Conservation (phyloP, 2,888 invertebrate species). For the Syrphus vitripennis region DNA sequence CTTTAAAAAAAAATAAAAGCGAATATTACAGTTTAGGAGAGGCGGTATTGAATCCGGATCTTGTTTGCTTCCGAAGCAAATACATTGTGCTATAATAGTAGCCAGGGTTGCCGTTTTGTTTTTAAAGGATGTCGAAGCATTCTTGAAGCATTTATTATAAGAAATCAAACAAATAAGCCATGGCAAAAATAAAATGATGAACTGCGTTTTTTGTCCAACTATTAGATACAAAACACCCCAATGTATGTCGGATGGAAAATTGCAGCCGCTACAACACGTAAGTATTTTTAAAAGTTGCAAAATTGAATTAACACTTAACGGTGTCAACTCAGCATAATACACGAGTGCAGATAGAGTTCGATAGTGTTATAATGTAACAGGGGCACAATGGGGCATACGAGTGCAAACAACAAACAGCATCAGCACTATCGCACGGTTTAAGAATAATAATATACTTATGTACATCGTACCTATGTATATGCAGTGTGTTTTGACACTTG, state of each 20-base stretch:
- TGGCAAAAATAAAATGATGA: too few relatives aligned
- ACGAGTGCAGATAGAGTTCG: constrained; percentile 15
- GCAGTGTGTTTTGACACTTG: background rate
- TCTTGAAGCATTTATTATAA: too few relatives aligned
- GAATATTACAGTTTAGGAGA: background rate
- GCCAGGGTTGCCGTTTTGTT: too few relatives aligned
- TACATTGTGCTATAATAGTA: background rate
- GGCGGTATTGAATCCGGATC: background rate
- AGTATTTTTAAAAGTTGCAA: constrained; percentile 48
- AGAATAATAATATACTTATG: background rate
- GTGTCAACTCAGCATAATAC: constrained; percentile 22
- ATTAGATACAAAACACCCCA: background rate
- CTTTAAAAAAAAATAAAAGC: background rate
- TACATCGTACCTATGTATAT: background rate
- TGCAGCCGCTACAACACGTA: constrained; percentile 20
- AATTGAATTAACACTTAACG: constrained; percentile 51
- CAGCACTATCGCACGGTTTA: background rate
- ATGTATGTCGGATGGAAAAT: constrained; percentile 20
- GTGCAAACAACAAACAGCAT: background rate
- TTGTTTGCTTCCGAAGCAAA: background rate
- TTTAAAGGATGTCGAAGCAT: too few relatives aligned
- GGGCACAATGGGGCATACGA: background rate
- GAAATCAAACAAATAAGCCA: too few relatives aligned
- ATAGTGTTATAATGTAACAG: background rate
- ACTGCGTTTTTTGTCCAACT: background rate